Evolutionary conservation across 2,113 vertebrate species (phyloP).

Genomic region (Sinocyclocheilus maitianheensis): DNA sequence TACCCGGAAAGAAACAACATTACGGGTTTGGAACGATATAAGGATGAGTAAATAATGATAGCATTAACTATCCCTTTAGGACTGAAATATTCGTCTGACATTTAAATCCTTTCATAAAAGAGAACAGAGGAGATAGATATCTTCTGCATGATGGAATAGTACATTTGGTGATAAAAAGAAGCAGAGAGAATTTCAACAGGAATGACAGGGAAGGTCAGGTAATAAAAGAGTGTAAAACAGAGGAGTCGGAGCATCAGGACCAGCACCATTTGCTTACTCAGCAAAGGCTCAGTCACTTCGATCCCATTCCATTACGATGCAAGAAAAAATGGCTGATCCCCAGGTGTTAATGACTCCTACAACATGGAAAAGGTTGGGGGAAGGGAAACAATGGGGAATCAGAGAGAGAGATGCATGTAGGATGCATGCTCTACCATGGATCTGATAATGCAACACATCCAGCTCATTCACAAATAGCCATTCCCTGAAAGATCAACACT

Average conservation of each 20-base stretch:
- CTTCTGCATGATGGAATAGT: neutral
- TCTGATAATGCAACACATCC: slow-evolving; percentile 8
- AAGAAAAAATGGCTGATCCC: slow-evolving; percentile 38
- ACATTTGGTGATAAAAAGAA: neutral
- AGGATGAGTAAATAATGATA: neutral
- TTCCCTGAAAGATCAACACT: neutral
- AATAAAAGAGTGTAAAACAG: slow-evolving; percentile 18
- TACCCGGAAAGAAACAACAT: neutral
- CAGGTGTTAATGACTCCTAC: slow-evolving; percentile 22
- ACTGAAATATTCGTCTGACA: neutral
- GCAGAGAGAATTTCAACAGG: neutral
- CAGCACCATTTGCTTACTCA: slow-evolving; percentile 40
- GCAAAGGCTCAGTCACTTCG: slow-evolving; percentile 19
- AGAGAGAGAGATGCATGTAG: neutral
- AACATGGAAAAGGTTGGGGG: neutral
- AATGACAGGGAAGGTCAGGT: neutral
- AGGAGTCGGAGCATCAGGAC: neutral
- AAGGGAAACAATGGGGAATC: neutral
- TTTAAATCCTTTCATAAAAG: neutral
- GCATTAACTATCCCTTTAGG: neutral
- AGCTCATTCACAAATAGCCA: neutral
- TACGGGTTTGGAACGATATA: neutral
- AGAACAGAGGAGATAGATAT: neutral
- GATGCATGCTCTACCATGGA: neutral
- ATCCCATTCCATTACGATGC: slow-evolving; percentile 32